Conservation (phyloP, 2,797 vertebrate species). For the Sphenodon punctatus region DNA sequence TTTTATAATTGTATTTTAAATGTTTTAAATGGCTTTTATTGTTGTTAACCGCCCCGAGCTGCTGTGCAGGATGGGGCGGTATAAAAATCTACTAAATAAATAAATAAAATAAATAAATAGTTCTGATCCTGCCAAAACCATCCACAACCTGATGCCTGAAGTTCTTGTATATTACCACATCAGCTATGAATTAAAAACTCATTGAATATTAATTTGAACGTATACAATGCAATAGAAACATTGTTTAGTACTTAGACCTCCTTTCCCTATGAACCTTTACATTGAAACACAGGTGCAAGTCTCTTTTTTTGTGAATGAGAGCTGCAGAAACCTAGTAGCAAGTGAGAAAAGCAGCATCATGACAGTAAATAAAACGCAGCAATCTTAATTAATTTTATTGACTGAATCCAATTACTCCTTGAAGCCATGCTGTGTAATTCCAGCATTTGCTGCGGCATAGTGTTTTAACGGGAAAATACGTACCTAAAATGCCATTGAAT, state of each 20-base stretch:
- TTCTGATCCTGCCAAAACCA: too few species aligned
- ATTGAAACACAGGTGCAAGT: slow-evolving; percentile 20
- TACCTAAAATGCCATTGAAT: slow-evolving; percentile 19
- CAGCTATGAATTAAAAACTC: slow-evolving; percentile 7
- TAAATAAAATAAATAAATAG: too few species aligned
- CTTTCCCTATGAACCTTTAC: slow-evolving; percentile 26
- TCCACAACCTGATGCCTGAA: too few species aligned
- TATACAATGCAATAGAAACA: not conserved
- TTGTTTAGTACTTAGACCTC: not conserved
- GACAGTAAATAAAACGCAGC: slow-evolving; percentile 36
- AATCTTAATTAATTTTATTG: slow-evolving; percentile 47
- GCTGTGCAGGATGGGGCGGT: too few species aligned
- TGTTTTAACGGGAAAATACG: too few species aligned
- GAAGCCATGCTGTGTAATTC: slow-evolving; percentile 24
- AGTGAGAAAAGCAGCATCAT: slow-evolving; percentile 20
- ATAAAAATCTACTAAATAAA: too few species aligned
- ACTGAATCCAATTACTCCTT: slow-evolving; percentile 16
- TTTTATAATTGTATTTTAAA: too few species aligned
- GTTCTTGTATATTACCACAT: not conserved
- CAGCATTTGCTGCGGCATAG: too few species aligned
- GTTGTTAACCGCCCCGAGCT: too few species aligned
- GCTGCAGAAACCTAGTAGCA: slow-evolving; percentile 31
- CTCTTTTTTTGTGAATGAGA: slow-evolving; percentile 17
- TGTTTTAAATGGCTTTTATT: too few species aligned
- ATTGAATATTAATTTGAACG: slow-evolving; percentile 7